Conservation (phyloP, 2,888 invertebrate genomes). For the Oscheius sp. region DNA sequence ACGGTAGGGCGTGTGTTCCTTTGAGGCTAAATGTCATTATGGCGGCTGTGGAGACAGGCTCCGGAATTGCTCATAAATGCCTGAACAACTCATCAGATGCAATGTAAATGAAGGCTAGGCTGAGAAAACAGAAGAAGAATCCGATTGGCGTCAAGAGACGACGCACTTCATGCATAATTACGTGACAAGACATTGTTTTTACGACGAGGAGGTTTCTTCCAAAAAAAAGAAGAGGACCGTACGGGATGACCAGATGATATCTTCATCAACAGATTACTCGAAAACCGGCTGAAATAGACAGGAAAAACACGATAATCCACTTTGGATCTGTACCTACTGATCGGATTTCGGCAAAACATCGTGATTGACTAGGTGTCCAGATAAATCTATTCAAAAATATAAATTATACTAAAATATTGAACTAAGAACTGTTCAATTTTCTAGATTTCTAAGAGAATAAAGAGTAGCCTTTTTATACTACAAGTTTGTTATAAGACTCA, state of each 20-base stretch:
- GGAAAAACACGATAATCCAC: conserved; percentile 18
- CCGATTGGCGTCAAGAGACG: conserved; percentile 17
- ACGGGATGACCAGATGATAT: not conserved
- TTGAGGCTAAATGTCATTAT: conserved; percentile 32
- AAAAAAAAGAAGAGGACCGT: not conserved
- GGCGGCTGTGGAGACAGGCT: conserved; percentile 3
- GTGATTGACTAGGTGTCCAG: too few relatives aligned
- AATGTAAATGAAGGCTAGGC: conserved; percentile 43
- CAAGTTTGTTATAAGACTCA: too few relatives aligned
- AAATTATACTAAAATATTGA: too few relatives aligned
- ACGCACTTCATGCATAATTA: conserved; percentile 29
- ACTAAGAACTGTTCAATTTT: too few relatives aligned
- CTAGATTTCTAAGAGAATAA: too few relatives aligned
- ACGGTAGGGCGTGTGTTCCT: conserved; percentile 19
- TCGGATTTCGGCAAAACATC: conserved; percentile 22
- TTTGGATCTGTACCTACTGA: conserved; percentile 11
- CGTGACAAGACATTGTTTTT: not conserved
- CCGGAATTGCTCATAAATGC: conserved; percentile 48
- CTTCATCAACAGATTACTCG: not conserved
- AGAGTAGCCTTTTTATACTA: too few relatives aligned
- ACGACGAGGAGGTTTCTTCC: too few relatives aligned
- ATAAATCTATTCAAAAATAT: too few relatives aligned
- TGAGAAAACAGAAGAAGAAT: conserved; percentile 29
- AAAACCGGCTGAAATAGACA: conserved; percentile 6
- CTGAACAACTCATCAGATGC: conserved; percentile 55